Evolutionary conservation across 2,797 vertebrate species (phyloP).

Genomic region (Neomorphus geoffroyi): DNA sequence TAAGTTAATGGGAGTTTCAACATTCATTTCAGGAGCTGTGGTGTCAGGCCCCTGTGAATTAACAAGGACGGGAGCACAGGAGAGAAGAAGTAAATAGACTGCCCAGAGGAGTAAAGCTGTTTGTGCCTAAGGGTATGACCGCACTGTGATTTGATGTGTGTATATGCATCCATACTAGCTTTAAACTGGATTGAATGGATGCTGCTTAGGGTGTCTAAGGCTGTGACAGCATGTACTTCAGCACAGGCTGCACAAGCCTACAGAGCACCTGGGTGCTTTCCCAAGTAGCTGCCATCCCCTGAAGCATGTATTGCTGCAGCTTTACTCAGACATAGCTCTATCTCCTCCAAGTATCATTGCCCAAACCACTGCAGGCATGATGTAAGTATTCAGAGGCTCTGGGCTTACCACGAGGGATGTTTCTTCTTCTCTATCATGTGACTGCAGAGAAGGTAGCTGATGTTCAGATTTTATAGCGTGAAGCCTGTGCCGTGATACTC

Average conservation of each 20-base stretch:
- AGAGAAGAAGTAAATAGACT: not conserved
- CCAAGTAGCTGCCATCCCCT: not conserved
- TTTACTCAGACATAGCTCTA: not conserved
- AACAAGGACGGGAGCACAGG: not conserved
- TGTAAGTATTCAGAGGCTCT: not conserved
- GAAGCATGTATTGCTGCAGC: not conserved
- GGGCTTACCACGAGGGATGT: not conserved
- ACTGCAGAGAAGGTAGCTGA: not conserved
- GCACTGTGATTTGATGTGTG: fast-evolving
- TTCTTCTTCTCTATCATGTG: not conserved
- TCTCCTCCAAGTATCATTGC: not conserved
- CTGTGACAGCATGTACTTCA: not conserved
- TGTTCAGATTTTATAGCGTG: not conserved
- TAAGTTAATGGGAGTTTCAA: not conserved
- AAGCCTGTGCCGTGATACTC: fast-evolving
- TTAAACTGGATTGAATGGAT: not conserved
- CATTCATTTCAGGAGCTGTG: not conserved
- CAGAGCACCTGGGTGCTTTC: not conserved
- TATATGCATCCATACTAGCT: not conserved
- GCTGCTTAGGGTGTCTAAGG: not conserved
- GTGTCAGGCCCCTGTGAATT: not conserved
- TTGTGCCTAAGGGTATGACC: not conserved
- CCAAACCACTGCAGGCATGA: not conserved
- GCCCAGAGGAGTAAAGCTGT: not conserved
- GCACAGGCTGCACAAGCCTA: not conserved